Conservation (phyloP, 2,113 vertebrate genomes). For the Corvus hawaiiensis region DNA sequence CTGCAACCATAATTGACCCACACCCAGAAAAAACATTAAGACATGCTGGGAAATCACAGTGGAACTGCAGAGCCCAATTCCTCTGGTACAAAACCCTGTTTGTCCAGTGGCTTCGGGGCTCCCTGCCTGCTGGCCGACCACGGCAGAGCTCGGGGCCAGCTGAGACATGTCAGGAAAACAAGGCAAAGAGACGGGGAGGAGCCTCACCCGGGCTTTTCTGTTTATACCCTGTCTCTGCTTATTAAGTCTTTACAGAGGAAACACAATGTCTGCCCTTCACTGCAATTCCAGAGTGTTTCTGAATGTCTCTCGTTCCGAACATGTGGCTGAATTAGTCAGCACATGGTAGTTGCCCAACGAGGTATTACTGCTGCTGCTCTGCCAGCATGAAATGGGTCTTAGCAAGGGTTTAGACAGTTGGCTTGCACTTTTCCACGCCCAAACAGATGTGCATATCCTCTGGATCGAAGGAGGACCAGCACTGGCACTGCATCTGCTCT, state of each 20-base stretch:
- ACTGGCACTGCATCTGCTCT: not conserved
- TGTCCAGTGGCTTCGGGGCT: conserved; percentile 8
- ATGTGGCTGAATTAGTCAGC: not conserved
- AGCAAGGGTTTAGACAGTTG: not conserved
- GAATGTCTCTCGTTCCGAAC: not conserved
- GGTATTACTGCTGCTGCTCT: not conserved
- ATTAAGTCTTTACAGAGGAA: not conserved
- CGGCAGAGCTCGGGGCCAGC: not conserved
- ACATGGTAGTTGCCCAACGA: not conserved
- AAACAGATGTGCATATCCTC: not conserved
- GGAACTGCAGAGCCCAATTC: not conserved
- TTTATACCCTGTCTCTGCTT: conserved; percentile 32
- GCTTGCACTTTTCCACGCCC: not conserved
- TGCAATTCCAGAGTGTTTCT: not conserved
- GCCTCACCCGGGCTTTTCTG: not conserved
- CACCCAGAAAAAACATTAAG: conserved; percentile 34
- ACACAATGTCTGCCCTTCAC: not conserved
- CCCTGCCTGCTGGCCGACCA: conserved; percentile 34
- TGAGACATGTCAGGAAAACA: conserved; percentile 58
- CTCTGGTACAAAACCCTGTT: conserved; percentile 31
- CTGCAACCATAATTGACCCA: conserved; percentile 24
- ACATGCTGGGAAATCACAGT: conserved; percentile 20
- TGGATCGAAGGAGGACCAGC: not conserved
- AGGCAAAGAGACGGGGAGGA: conserved; percentile 31
- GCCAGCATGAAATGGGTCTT: not conserved